Percentiles rank a stretch among this genome's conserved stretches.
Conservation (phyloP, 2,797 vertebrate species). For the Dicrostonyx torquatus region DNA sequence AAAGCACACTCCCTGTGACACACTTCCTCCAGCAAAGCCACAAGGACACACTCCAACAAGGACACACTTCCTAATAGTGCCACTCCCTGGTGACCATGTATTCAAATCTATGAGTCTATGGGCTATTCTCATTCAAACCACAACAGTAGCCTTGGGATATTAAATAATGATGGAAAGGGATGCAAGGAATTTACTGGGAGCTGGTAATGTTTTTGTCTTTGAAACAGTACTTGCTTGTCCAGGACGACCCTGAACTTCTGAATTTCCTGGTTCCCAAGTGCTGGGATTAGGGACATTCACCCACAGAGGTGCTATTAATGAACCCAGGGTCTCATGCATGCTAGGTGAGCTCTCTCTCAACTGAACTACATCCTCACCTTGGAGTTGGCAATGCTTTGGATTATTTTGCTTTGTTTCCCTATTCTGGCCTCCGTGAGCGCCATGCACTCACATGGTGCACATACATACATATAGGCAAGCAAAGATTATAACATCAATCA, state of each 20-base stretch:
- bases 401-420: neutral
- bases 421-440: neutral
- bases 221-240: neutral
- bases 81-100: neutral
- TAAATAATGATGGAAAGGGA: neutral
- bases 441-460: neutral
- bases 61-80: neutral
- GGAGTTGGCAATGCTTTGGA: neutral
- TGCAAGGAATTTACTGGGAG: neutral
- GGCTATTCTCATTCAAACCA: neutral
- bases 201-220: neutral
- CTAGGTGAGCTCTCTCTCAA: neutral
- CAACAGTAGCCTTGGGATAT: neutral
- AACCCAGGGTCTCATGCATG: neutral
- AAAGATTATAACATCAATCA: neutral
- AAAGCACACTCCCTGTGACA: neutral
- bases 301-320: no score
- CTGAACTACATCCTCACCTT: neutral
- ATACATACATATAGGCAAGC: neutral
- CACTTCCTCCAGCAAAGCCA: neutral
- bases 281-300: neutral
- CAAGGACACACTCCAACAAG: neutral
- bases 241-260: neutral
- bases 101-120: neutral
- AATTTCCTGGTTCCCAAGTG: neutral